Conservation (phyloP, 2,113 vertebrate species). For the Nibea coibor region DNA sequence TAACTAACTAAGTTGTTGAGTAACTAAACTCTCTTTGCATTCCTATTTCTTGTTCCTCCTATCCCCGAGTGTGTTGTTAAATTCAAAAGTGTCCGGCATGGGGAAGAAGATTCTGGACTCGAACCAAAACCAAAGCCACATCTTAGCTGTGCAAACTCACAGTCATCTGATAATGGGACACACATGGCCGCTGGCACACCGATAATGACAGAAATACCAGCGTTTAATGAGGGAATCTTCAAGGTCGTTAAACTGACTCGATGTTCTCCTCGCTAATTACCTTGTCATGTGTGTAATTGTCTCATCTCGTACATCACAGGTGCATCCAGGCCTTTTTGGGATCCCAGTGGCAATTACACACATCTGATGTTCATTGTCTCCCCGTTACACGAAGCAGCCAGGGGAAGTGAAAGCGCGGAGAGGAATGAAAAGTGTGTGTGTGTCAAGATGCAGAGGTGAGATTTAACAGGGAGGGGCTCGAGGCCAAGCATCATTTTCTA, state of each 20-base stretch:
- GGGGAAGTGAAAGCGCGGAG: slow-evolving; percentile 42
- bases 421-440: slow-evolving; percentile 47
- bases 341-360: slow-evolving; percentile 62
- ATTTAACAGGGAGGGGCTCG: slow-evolving; percentile 29
- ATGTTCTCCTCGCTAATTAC: slow-evolving; percentile 63
- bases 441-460: slow-evolving; percentile 56
- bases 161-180: slow-evolving; percentile 64
- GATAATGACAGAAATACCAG: slow-evolving; percentile 51
- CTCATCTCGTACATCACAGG: slow-evolving; percentile 67
- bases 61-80: slow-evolving; percentile 5
- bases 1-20: not conserved
- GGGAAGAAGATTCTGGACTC: slow-evolving; percentile 14
- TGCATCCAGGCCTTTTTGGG: slow-evolving; percentile 52
- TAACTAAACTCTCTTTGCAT: not conserved
- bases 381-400: slow-evolving; percentile 23
- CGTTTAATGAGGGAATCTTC: slow-evolving; percentile 58
- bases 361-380: slow-evolving; percentile 77
- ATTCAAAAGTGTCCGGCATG: slow-evolving; percentile 5
- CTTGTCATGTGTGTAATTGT: slow-evolving; percentile 68
- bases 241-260: slow-evolving; percentile 56
- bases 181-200: slow-evolving; percentile 68
- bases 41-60: not conserved
- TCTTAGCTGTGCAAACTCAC: slow-evolving; percentile 42
- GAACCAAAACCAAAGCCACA: slow-evolving; percentile 43
- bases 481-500: slow-evolving; percentile 30